Evolutionary conservation across 2,888 invertebrate species (phyloP).

Genomic region (Oxyteleia sp.): DNA sequence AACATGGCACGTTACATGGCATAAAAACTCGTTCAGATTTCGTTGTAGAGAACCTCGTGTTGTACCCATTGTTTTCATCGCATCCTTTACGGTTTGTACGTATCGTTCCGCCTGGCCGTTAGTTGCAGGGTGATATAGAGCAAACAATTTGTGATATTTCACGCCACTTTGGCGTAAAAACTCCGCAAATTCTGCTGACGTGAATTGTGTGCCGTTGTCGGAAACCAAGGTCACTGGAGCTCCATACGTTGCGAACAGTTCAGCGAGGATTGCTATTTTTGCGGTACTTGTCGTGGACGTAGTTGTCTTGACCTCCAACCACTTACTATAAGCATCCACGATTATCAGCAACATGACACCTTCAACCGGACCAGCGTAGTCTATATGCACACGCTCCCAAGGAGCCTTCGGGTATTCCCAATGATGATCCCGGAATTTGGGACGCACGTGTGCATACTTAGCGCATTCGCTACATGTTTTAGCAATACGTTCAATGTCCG

Average conservation of each 20-base stretch:
- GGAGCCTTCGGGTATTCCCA: slow-evolving; percentile 38
- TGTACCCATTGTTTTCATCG: slow-evolving; percentile 17
- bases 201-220: slow-evolving; percentile 65
- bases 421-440: slow-evolving; percentile 19
- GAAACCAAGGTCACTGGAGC: slow-evolving; percentile 60
- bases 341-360: slow-evolving; percentile 37
- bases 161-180: slow-evolving; percentile 30
- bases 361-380: slow-evolving; percentile 44
- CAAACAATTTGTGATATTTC: slow-evolving; percentile 44
- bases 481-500: slow-evolving; percentile 33
- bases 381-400: slow-evolving; percentile 35
- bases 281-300: slow-evolving; percentile 33
- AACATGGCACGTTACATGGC: too few species aligned
- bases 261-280: slow-evolving; percentile 20
- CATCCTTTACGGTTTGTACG: slow-evolving; percentile 42
- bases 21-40: slow-evolving; percentile 37
- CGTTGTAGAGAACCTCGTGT: slow-evolving; percentile 6
- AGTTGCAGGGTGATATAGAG: slow-evolving; percentile 56
- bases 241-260: slow-evolving; percentile 56
- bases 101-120: slow-evolving; percentile 55
- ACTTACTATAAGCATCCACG: slow-evolving; percentile 50
- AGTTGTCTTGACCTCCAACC: slow-evolving; percentile 47
- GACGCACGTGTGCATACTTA: slow-evolving; percentile 30
- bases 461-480: slow-evolving; percentile 53
- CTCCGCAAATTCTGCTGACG: slow-evolving; percentile 49